Conservation (phyloP, 2,113 vertebrate species). For the Tragelaphus imberbis region DNA sequence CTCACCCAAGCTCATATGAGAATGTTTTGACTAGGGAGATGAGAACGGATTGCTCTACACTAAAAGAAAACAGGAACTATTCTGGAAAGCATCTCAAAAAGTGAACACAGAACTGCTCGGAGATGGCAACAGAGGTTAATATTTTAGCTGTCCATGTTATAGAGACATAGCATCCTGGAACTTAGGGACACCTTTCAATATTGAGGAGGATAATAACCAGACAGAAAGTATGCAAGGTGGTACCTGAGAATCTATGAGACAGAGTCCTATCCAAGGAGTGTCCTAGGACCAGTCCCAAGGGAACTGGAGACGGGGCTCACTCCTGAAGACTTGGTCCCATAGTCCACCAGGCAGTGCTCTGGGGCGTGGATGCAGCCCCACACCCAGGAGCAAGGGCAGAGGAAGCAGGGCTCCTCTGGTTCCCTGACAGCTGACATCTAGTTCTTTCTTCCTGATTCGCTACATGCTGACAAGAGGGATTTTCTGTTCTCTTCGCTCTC, state of each 20-base stretch:
- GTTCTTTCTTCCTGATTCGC: conserved; percentile 49
- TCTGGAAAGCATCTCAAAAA: not conserved
- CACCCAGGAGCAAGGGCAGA: not conserved
- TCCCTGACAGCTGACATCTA: conserved; percentile 18
- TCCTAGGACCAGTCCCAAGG: not conserved
- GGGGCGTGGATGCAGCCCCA: not conserved
- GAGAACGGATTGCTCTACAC: not conserved
- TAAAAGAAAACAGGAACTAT: not conserved
- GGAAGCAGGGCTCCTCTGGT: not conserved
- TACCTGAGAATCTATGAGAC: not conserved
- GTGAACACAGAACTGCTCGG: not conserved
- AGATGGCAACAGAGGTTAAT: not conserved
- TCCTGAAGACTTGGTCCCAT: not conserved
- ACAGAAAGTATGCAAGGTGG: not conserved
- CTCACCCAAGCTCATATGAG: not conserved
- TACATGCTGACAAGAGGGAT: conserved; percentile 59
- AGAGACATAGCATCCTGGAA: not conserved
- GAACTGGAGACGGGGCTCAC: not conserved
- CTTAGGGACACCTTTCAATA: not conserved
- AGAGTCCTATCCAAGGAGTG: not conserved
- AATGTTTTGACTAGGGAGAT: not conserved
- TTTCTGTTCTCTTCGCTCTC: conserved; percentile 61
- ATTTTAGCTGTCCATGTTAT: not conserved
- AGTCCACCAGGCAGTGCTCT: not conserved
- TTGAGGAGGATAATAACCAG: not conserved